Conservation (phyloP, 2,113 vertebrate species). For the Tragulus kanchil region DNA sequence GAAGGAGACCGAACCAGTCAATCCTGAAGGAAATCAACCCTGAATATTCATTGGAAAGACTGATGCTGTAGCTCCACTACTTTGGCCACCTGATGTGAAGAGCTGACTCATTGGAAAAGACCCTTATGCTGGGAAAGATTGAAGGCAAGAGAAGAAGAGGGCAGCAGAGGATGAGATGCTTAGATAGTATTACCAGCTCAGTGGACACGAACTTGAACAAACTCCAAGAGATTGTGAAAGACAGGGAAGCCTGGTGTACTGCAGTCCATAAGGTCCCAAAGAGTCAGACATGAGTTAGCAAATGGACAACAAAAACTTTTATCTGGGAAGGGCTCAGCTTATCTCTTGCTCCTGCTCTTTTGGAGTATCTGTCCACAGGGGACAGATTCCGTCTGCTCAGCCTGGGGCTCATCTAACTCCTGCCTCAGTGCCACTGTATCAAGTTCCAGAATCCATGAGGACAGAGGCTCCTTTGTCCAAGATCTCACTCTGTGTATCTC, state of each 20-base stretch:
- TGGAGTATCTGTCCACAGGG: not conserved
- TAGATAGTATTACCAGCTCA: not conserved
- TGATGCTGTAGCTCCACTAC: not conserved
- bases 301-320: not conserved
- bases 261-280: not conserved
- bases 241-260: not conserved
- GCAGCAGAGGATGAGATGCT: not conserved
- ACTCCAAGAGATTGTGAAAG: not conserved
- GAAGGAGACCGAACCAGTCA: not conserved
- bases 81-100: not conserved
- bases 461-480: not conserved
- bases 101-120: not conserved
- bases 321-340: not conserved
- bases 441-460: not conserved
- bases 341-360: not conserved
- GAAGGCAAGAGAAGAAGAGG: not conserved
- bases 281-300: fast-evolving
- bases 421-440: not conserved
- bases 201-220: not conserved
- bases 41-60: not conserved
- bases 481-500: not conserved
- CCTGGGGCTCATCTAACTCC: not conserved
- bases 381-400: not conserved
- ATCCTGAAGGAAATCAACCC: not conserved
- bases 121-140: not conserved